A percentile compares a stretch with the other conserved stretches of the same genome.
Evolutionary conservation across 2,888 invertebrate species (phyloP).

Genomic region (Matsumyia berberina): DNA sequence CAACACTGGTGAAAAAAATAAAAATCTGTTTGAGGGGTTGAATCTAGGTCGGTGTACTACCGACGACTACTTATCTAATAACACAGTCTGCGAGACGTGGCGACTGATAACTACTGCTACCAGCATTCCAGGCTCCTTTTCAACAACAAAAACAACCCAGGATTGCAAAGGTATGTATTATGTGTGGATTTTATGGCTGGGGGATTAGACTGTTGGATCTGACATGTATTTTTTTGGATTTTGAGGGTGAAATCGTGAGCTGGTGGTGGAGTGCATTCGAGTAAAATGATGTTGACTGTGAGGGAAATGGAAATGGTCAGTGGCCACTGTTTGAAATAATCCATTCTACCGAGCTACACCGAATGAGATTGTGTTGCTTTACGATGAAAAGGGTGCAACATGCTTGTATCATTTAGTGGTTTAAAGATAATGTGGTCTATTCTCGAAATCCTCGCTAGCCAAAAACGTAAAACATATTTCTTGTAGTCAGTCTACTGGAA

Average conservation of each 20-base stretch:
- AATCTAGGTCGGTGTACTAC: constrained; percentile 62
- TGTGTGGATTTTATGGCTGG: constrained; percentile 4
- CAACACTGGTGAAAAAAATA: constrained; percentile 14
- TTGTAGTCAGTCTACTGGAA: too few relatives aligned
- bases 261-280: neutral
- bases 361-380: constrained; percentile 1
- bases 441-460: too few relatives aligned
- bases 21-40: constrained; percentile 26
- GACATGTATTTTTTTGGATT: constrained; percentile 17
- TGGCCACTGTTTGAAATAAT: constrained; percentile 17
- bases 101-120: constrained; percentile 29
- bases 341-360: constrained; percentile 8
- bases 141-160: constrained; percentile 1
- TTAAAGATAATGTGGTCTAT: too few relatives aligned
- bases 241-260: constrained; percentile 10
- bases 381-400: neutral
- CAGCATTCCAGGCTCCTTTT: constrained; percentile 13
- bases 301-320: constrained; percentile 7
- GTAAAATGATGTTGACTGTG: constrained; percentile 10
- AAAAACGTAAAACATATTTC: too few relatives aligned
- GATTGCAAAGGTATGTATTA: constrained; percentile 28
- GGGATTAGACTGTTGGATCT: neutral
- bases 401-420: too few relatives aligned
- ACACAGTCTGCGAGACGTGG: constrained; percentile 42
- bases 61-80: constrained; percentile 48